A percentile compares a stretch with the other conserved stretches of the same genome.
These are phyloP conservation scores for Pristiophorus japonicus DNA, from an alignment of 2,113 vertebrate genomes.

Conservation along the genomic window DNA sequence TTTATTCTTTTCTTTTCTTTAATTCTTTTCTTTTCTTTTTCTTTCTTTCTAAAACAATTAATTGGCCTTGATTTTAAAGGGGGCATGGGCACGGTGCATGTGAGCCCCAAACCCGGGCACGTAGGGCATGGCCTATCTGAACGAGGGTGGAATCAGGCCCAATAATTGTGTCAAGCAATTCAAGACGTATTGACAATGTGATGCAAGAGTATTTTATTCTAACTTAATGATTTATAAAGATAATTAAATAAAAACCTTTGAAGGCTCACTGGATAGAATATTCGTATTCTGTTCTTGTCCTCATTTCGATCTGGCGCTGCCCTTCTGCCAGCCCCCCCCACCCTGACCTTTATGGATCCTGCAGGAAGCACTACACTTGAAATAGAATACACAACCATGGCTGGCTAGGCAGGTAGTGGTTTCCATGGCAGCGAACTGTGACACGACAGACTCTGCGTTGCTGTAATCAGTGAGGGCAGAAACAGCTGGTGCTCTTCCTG, in stretches of 20 bases:
- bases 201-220: background rate
- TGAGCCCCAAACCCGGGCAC: too few relatives aligned
- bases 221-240: too few relatives aligned
- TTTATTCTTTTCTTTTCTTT: too few relatives aligned
- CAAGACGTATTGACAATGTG: background rate
- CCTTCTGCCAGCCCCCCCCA: background rate
- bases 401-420: background rate
- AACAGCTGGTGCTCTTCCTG: background rate
- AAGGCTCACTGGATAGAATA: background rate
- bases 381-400: background rate
- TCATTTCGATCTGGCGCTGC: background rate
- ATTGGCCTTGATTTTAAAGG: too few relatives aligned
- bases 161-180: background rate
- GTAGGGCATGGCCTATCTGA: too few relatives aligned
- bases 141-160: background rate
- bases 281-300: background rate
- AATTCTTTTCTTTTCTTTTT: too few relatives aligned
- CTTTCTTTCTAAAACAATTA: too few relatives aligned
- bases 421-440: constrained; percentile 23
- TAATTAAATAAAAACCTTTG: background rate
- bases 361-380: background rate
- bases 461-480: background rate
- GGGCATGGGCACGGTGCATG: too few relatives aligned
- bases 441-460: background rate
- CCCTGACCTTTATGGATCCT: background rate